Percentiles rank a stretch among this genome's conserved stretches.
phyloP scores from a whole-genome alignment of 2,797 vertebrate genomes.

The Coccyzus lansbergi region DNA sequence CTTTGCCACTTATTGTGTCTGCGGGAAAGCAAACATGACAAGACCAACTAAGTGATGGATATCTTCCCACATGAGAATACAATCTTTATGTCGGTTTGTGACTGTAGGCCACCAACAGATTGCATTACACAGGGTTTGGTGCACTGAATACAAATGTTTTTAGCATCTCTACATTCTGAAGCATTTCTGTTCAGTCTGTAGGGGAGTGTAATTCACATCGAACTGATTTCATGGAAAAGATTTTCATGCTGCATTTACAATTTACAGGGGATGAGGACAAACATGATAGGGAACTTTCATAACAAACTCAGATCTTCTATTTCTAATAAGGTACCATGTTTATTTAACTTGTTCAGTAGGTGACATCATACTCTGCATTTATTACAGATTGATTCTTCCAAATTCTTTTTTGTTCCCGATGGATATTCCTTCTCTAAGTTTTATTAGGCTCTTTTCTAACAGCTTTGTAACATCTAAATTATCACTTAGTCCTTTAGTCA shows the following conservation, averaged over 20 bases:
- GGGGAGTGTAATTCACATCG: background rate
- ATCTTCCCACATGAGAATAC: constrained; percentile 41
- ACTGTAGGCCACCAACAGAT: constrained; percentile 44
- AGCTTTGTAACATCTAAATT: background rate
- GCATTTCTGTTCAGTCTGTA: background rate
- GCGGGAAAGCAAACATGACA: constrained; percentile 50
- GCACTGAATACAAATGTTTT: constrained; percentile 41
- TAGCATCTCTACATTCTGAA: background rate
- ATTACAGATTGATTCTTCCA: background rate
- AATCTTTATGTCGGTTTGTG: constrained; percentile 41
- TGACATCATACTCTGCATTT: background rate
- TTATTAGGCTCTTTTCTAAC: background rate
- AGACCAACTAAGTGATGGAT: constrained; percentile 36
- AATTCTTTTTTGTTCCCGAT: background rate
- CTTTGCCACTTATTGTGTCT: constrained; percentile 40
- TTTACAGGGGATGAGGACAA: background rate
- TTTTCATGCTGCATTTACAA: constrained; percentile 12
- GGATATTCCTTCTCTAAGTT: background rate
- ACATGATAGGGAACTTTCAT: background rate
- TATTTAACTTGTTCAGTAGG: background rate
- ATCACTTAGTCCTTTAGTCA: constrained; percentile 11
- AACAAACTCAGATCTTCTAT: background rate
- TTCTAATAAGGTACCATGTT: background rate
- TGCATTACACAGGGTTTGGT: constrained; percentile 29
- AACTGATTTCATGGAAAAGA: constrained; percentile 2